These are phyloP conservation scores for Avahi laniger DNA, from an alignment of 2,797 vertebrate species.

Conservation along the genomic window DNA sequence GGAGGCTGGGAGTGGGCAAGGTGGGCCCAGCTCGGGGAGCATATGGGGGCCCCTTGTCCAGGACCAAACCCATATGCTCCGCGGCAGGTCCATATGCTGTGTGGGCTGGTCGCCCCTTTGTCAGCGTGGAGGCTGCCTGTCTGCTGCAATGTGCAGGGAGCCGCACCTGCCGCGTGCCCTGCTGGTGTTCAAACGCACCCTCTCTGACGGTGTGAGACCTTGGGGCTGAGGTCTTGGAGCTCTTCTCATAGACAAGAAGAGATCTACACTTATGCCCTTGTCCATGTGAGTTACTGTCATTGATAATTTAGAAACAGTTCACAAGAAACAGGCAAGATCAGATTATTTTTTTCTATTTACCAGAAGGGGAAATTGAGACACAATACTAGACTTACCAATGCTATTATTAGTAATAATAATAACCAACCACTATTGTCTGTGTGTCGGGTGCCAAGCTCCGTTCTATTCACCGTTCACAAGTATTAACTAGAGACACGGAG, in stretches of 20 bases:
- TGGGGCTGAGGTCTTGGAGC: background rate
- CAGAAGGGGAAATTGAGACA: background rate
- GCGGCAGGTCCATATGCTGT: slow-evolving; percentile 84
- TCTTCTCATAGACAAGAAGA: background rate
- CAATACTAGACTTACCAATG: background rate
- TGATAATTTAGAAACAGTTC: background rate
- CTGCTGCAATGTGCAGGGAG: background rate
- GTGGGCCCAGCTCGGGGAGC: slow-evolving; percentile 81
- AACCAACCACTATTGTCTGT: background rate
- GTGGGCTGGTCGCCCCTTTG: slow-evolving; percentile 73
- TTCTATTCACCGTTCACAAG: background rate
- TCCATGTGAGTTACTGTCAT: slow-evolving; percentile 2
- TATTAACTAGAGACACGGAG: background rate
- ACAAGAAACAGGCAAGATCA: background rate
- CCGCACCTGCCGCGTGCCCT: background rate
- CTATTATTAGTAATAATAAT: background rate
- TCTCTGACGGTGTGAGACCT: background rate
- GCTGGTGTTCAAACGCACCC: background rate
- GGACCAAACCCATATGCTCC: slow-evolving; percentile 85
- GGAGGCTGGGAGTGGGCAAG: slow-evolving; percentile 69
- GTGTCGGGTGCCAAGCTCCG: background rate
- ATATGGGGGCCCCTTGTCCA: slow-evolving; percentile 83
- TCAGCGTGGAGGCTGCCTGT: background rate
- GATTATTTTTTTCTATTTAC: background rate
- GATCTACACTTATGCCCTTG: background rate